Conservation (phyloP, 2,888 invertebrate species). For the Agrochola lychnidis region DNA sequence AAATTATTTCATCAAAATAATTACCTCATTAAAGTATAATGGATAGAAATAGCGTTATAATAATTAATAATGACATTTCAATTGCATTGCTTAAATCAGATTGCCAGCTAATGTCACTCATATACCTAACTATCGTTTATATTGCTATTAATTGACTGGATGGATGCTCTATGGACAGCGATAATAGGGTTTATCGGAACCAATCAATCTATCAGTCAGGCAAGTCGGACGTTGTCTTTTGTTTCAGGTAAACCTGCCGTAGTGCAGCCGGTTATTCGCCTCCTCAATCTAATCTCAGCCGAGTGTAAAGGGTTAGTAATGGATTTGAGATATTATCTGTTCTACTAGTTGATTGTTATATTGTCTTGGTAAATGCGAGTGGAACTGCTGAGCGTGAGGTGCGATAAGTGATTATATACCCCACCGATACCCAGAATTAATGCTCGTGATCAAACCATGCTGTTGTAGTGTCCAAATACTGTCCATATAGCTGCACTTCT, state of each 20-base stretch:
- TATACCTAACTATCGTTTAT: not conserved
- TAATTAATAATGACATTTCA: not conserved
- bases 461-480: too few species aligned
- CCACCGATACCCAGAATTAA: too few species aligned
- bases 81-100: too few species aligned
- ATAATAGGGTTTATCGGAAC: not conserved
- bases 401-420: too few species aligned
- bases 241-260: not conserved
- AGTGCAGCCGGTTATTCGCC: not conserved
- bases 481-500: too few species aligned
- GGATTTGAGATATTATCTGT: not conserved
- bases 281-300: slow-evolving; percentile 7
- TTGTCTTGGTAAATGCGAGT: not conserved
- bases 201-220: slow-evolving; percentile 23
- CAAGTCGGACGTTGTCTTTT: not conserved
- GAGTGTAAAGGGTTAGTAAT: not conserved
- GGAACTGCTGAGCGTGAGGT: too few species aligned
- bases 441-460: too few species aligned
- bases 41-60: not conserved
- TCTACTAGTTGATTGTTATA: not conserved
- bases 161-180: not conserved
- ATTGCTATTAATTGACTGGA: not conserved
- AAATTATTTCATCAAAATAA: not conserved
- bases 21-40: not conserved
- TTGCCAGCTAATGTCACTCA: not conserved